Percentiles rank a stretch among this genome's conserved stretches.
Conservation (phyloP, 2,113 vertebrate genomes). For the Chaetorhynchus papuensis region DNA sequence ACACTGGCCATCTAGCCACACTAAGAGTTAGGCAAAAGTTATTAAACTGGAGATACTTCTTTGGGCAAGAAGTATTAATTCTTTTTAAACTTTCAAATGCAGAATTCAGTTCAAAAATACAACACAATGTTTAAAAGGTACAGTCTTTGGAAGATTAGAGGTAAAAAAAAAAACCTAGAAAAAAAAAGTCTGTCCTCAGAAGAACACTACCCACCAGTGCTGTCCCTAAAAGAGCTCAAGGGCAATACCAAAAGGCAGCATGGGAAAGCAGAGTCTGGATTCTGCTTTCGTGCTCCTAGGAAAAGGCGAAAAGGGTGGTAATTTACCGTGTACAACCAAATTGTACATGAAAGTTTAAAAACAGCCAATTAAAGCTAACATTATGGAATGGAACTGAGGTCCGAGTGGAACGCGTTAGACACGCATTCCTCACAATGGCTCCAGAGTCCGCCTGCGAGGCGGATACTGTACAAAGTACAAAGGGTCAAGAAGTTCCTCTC, state of each 20-base stretch:
- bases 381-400: constrained; percentile 64
- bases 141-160: neutral
- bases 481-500: constrained; percentile 55
- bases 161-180: neutral
- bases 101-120: neutral
- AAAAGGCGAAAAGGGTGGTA: constrained; percentile 59
- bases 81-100: neutral
- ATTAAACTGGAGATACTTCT: neutral
- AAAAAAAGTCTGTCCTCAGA: neutral
- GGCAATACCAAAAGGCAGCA: neutral
- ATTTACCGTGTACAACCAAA: constrained; percentile 56
- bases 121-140: neutral
- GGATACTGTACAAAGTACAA: constrained; percentile 47
- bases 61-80: neutral
- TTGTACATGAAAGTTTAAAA: constrained; percentile 68
- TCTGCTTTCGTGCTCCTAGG: constrained; percentile 13
- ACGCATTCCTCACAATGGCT: constrained; percentile 72
- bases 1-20: neutral
- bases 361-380: constrained; percentile 72
- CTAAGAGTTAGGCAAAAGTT: neutral
- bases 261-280: neutral
- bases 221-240: neutral
- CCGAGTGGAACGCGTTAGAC: constrained; percentile 71
- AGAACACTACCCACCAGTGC: neutral
- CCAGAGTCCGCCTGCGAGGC: constrained; percentile 43